Percentiles rank a stretch among this genome's conserved stretches.
phyloP scores from a whole-genome alignment of 2,888 invertebrate species.

The Troides aeacus region DNA sequence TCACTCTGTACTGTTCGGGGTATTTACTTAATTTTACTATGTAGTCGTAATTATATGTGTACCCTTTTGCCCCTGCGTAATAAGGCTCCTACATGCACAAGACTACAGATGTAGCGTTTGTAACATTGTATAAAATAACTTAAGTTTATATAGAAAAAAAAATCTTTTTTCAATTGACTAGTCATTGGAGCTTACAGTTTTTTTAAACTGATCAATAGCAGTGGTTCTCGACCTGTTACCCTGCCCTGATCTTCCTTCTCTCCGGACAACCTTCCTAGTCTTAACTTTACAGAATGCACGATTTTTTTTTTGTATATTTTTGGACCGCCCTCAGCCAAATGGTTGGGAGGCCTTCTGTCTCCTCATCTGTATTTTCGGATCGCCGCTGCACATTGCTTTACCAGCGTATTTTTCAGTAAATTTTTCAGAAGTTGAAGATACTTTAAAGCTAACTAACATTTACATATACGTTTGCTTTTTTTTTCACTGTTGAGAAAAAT shows the following conservation, averaged over 20 bases:
- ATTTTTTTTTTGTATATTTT: too few relatives aligned
- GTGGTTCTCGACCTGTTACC: constrained; percentile 11
- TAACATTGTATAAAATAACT: constrained; percentile 52
- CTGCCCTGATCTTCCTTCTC: not conserved
- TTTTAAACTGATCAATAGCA: not conserved
- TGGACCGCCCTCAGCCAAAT: too few relatives aligned
- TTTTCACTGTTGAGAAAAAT: too few relatives aligned
- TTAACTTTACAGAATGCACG: too few relatives aligned
- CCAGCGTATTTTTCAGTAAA: too few relatives aligned
- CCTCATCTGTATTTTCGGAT: too few relatives aligned
- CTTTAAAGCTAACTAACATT: too few relatives aligned
- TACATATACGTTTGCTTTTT: too few relatives aligned
- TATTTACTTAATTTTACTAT: constrained; percentile 43
- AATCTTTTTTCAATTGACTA: constrained; percentile 46
- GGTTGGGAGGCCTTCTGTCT: too few relatives aligned
- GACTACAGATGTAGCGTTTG: constrained; percentile 53
- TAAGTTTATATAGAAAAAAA: constrained; percentile 43
- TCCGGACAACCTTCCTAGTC: too few relatives aligned
- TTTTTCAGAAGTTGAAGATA: too few relatives aligned
- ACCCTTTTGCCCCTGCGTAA: constrained; percentile 57
- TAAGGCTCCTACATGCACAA: constrained; percentile 59
- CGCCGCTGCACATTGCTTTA: too few relatives aligned
- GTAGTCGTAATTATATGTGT: constrained; percentile 24
- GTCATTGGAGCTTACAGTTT: constrained; percentile 59
- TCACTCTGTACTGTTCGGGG: constrained; percentile 41